These are phyloP conservation scores for Pantelozetes paolii DNA, from an alignment of 2,888 invertebrate genomes.

Conservation along the genomic window DNA sequence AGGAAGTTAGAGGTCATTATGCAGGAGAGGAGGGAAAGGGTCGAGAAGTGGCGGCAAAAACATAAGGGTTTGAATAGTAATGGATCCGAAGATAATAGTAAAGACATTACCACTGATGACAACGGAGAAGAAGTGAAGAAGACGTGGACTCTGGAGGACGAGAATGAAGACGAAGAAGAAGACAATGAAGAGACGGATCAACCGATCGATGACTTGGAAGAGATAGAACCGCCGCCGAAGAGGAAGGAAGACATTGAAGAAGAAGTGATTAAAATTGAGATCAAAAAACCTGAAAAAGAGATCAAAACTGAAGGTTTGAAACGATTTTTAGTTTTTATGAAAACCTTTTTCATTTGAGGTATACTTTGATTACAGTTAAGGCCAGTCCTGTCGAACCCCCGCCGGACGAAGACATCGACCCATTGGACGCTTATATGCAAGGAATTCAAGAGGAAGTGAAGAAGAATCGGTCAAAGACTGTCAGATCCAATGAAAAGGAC, in stretches of 20 bases:
- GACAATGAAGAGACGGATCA: conserved; percentile 40
- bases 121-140: conserved; percentile 55
- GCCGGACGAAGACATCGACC: conserved; percentile 73
- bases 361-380: not conserved
- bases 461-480: conserved; percentile 53
- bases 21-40: conserved; percentile 89
- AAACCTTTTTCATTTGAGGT: too few relatives aligned
- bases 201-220: conserved; percentile 41
- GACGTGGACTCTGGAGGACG: conserved; percentile 94
- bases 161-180: conserved; percentile 70
- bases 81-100: conserved; percentile 57
- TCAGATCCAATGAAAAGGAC: conserved; percentile 43
- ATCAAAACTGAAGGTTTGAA: conserved; percentile 14
- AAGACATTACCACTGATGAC: conserved; percentile 46
- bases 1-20: conserved; percentile 85
- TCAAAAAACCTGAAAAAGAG: conserved; percentile 4
- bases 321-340: too few relatives aligned
- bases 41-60: conserved; percentile 92
- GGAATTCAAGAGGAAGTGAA: conserved; percentile 72
- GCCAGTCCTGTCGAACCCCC: not conserved
- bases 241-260: conserved; percentile 49
- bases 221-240: conserved; percentile 35
- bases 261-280: conserved; percentile 42
- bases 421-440: conserved; percentile 96
- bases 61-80: conserved; percentile 70